These are phyloP conservation scores for Scrobipalpa atriplicella DNA, from an alignment of 2,888 invertebrate genomes.

Conservation along the genomic window DNA sequence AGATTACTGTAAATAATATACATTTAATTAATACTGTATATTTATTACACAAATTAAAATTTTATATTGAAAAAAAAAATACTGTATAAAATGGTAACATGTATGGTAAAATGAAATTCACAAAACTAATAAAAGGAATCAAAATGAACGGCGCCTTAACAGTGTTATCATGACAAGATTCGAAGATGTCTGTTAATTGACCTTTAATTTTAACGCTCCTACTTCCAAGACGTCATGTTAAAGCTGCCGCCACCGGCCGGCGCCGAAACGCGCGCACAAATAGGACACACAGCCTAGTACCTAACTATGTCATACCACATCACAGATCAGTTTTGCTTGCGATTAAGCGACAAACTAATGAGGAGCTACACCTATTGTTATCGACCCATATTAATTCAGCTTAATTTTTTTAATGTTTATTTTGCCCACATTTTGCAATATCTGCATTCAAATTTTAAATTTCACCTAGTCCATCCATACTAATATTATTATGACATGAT, in stretches of 20 bases:
- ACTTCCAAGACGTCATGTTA: background rate
- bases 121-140: conserved; percentile 55
- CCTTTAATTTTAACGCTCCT: background rate
- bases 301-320: conserved; percentile 77
- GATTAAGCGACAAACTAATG: conserved; percentile 58
- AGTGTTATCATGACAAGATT: conserved; percentile 23
- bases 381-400: background rate
- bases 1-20: conserved; percentile 44
- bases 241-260: conserved; percentile 41
- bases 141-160: conserved; percentile 24
- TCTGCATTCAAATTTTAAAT: too few relatives aligned
- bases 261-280: conserved; percentile 49
- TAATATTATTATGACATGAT: too few relatives aligned
- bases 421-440: too few relatives aligned
- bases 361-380: conserved; percentile 50
- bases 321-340: conserved; percentile 79
- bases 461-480: too few relatives aligned
- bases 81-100: conserved; percentile 58
- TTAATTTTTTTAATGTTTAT: background rate
- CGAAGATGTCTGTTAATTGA: conserved; percentile 3
- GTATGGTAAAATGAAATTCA: conserved; percentile 56
- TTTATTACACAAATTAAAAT: conserved; percentile 25
- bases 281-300: conserved; percentile 67
- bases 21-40: conserved; percentile 61
- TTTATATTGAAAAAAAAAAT: conserved; percentile 34